Base-by-base conservation (phyloP, 2,888 invertebrate species). In the Habrosyne pyritoides region DNA sequence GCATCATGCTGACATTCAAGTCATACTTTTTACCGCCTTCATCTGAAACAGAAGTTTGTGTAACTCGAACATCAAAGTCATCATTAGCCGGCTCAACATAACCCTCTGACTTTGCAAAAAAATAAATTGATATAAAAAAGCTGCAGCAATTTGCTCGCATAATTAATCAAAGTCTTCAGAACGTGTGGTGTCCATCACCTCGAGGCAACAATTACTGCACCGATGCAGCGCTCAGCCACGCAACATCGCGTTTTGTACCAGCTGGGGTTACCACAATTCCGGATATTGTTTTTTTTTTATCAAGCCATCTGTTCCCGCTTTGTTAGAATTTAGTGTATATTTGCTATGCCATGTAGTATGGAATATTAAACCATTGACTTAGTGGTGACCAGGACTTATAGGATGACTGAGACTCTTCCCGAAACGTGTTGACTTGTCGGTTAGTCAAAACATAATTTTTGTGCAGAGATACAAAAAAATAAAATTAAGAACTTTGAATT, bases 221-320 rank as follows among this genome's bases (percentile, higher is more conserved):
- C 71, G 75, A 59, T 80, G 82, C 81, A 81, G 57, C 67, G 53
- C 28, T 10, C 28, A n/a, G 14, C 80, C 87, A 87, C 84, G 87
- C 86, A 73, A 87, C 77, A 81, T 87, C 81, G 86, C 85, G 87
- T 86, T 75, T 62, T 67, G 67, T 71, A 56, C 57, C 42, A n/a
- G 26, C 3, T 61, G 50, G 57, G 63, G 70, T 66, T 65, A 50
- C 59, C 57, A 65, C 53, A 30, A 33, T 28, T 53, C 47, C 51
- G 28, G 18, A 42, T 18, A 42, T 42, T 42, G n/a, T 6, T 33
- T 33, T n/a, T 33, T n/a, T 33, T n/a, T 33, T 33, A n/a, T n/a
- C 33, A 6, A n/a, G 5, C n/a, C 33, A 33, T 33, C n/a, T 7
- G 26, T 28, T 6, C 30, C 10, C 36, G n/a, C n/a, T 36, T 12